Evolutionary conservation across 2,797 vertebrate species (phyloP), one percentile per base, ranked within the genome.

Genomic region (Argentina silus): DNA sequence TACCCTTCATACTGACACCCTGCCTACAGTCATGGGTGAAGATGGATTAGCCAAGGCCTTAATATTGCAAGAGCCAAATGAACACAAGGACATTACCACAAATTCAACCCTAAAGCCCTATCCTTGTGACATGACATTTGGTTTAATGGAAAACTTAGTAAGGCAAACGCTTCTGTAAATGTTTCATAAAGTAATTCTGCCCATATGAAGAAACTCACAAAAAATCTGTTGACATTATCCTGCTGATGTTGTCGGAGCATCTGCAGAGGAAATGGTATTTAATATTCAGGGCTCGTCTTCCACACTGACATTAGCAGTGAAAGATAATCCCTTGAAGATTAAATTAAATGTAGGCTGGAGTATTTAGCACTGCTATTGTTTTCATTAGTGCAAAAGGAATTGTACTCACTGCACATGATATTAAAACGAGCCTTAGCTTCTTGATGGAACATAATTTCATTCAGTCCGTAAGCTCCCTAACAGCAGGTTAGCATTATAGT

Each of bases 311-410:
- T 93, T 90, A 91, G 82, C 87, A 57, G 76, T 64, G 79, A 83
- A 88, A 83, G 84, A 86, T 93, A 93, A 94, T 94, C 93, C 92
- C 83, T 82, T 79, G 76, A 82, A 91, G 92, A 93, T 93, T 92
- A 94, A 93, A 93, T 91, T 88, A 92, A 92, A 93, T 91, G 90
- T 92, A 89, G 89, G 89, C 87, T 84, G 83, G 74, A 82, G 85
- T 92, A 89, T 92, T 91, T 91, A 90, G 87, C 73, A 87, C 90
- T 83, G 86, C 90, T 92, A 91, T 93, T 93, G 91, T 94, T 94
- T 92, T 93, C 91, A 93, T 92, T 86, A 85, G 82, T 79, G 78
- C 87, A 80, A 90, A 87, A 88, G 89, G 88, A 89, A 88, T 88
- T 86, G 90, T 90, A 76, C 76, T 83, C 73, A 7, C n/a, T 61